These are phyloP conservation scores for Nasalis larvatus DNA, from an alignment of 2,113 vertebrate species.

Conservation along the genomic window DNA sequence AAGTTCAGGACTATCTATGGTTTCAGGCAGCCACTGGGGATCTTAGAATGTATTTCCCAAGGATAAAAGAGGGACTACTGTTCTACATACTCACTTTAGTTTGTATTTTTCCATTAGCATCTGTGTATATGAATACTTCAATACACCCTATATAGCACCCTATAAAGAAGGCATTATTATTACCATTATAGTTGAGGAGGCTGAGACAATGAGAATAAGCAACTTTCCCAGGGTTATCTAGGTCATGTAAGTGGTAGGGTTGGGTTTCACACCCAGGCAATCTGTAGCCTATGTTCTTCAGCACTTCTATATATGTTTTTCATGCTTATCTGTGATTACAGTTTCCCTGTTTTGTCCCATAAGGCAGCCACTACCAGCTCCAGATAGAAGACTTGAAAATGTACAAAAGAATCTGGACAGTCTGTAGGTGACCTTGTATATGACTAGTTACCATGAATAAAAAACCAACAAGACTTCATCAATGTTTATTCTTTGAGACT, in stretches of 20 bases:
- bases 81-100: neutral
- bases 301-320: neutral
- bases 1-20: neutral
- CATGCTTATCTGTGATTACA: neutral
- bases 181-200: neutral
- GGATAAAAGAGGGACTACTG: neutral
- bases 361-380: neutral
- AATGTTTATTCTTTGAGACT: neutral
- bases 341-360: neutral
- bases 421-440: neutral
- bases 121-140: neutral
- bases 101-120: neutral
- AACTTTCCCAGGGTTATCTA: neutral
- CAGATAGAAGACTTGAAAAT: neutral
- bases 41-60: neutral
- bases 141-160: neutral
- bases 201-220: neutral
- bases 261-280: neutral
- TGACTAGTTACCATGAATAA: neutral
- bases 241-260: neutral
- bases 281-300: neutral
- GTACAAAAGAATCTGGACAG: neutral
- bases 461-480: neutral
- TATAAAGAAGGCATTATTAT: neutral
- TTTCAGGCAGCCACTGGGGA: neutral